phyloP scores from a whole-genome alignment of 1,140 invertebrate species.

The Zelostemma sp. region DNA sequence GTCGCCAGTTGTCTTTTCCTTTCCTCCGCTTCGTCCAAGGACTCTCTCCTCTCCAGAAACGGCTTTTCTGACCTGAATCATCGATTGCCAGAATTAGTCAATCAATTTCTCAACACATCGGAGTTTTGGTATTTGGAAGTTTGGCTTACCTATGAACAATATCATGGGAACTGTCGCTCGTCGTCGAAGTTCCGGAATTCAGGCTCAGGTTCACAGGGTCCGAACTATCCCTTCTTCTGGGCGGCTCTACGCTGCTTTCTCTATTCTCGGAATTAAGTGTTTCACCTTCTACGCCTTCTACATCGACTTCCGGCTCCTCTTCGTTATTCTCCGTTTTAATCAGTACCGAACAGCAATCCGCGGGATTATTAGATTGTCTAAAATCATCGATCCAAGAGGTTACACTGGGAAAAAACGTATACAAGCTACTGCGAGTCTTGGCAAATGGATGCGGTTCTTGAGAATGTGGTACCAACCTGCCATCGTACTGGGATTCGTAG shows the following conservation, averaged over 20 bases:
- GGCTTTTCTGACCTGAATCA: conserved; percentile 49
- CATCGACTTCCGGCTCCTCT: conserved; percentile 72
- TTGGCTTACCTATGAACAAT: conserved; percentile 61
- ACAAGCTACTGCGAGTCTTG: neutral
- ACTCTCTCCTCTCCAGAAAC: conserved; percentile 63
- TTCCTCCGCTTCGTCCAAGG: conserved; percentile 67
- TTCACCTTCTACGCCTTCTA: conserved; percentile 70
- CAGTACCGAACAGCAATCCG: conserved; percentile 67
- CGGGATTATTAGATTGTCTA: conserved; percentile 66
- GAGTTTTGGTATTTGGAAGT: neutral
- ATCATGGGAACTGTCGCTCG: conserved; percentile 65
- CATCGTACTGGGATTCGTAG: conserved; percentile 75
- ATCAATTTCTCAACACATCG: neutral
- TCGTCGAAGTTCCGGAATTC: conserved; percentile 66
- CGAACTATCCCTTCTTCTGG: conserved; percentile 67
- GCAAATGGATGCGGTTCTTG: neutral
- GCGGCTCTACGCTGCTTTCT: conserved; percentile 64
- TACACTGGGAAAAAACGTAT: no score
- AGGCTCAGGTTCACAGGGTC: conserved; percentile 84
- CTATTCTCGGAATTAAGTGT: conserved; percentile 67
- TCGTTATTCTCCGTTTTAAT: conserved; percentile 71
- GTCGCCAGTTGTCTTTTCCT: conserved; percentile 64
- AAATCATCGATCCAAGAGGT: no score
- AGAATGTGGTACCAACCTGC: conserved; percentile 65
- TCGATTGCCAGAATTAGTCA: neutral